phyloP scores from a whole-genome alignment of 2,888 invertebrate genomes.

The Bombylius discolor region DNA sequence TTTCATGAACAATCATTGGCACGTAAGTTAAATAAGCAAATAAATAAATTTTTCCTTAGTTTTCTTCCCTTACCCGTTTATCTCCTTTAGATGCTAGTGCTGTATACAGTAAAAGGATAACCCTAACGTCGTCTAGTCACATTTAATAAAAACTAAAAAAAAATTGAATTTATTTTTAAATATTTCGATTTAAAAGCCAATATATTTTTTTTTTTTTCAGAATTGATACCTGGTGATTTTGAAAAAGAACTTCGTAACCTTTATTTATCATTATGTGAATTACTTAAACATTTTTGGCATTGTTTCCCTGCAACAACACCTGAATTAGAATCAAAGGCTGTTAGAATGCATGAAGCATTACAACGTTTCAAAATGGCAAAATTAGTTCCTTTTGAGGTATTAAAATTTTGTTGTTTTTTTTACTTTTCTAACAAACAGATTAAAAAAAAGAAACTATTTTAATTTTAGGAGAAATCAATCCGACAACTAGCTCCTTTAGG shows the following conservation, averaged over 20 bases:
- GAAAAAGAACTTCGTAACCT: slow-evolving; percentile 72
- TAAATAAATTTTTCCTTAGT: not conserved
- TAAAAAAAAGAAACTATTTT: not conserved
- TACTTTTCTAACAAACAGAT: not conserved
- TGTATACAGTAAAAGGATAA: too few relatives aligned
- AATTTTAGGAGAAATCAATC: slow-evolving; percentile 59
- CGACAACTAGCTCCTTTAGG: slow-evolving; percentile 69
- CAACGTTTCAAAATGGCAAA: slow-evolving; percentile 78
- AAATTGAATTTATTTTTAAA: too few relatives aligned
- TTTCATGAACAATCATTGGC: slow-evolving; percentile 67
- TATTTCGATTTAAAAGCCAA: too few relatives aligned
- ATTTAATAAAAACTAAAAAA: too few relatives aligned
- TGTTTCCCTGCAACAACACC: slow-evolving; percentile 75
- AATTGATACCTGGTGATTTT: slow-evolving; percentile 70
- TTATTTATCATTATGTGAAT: slow-evolving; percentile 76
- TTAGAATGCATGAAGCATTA: slow-evolving; percentile 81
- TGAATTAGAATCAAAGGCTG: slow-evolving; percentile 61
- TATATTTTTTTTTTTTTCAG: slow-evolving; percentile 37
- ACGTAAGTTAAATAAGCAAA: slow-evolving; percentile 43
- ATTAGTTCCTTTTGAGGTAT: slow-evolving; percentile 71
- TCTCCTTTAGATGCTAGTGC: too few relatives aligned
- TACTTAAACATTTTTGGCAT: slow-evolving; percentile 89
- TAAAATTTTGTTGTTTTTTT: not conserved
- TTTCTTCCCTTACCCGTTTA: not conserved
- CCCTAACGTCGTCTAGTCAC: too few relatives aligned